phyloP scores from a whole-genome alignment of 1,140 invertebrate species.

The Drosophila tani region DNA sequence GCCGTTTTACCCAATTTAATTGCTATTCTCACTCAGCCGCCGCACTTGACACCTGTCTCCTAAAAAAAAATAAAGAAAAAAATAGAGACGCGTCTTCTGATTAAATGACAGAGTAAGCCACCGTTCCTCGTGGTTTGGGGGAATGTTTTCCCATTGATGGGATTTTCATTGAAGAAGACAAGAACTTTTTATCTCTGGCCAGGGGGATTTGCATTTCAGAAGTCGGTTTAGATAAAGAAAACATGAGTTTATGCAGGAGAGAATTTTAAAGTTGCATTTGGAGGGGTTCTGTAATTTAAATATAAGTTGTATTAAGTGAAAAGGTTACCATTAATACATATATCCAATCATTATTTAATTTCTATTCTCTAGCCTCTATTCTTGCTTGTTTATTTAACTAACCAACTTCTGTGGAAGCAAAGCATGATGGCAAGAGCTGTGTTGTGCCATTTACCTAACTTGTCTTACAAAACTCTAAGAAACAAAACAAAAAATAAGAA shows the following conservation, averaged over 20 bases:
- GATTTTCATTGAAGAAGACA: not conserved
- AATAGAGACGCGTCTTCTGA: conserved; percentile 4
- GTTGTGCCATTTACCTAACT: conserved; percentile 49
- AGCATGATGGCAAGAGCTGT: conserved; percentile 46
- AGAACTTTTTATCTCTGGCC: conserved; percentile 11
- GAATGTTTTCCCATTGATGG: conserved; percentile 2
- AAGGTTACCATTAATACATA: not conserved
- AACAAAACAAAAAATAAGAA: conserved; percentile 23
- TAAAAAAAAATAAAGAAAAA: not conserved
- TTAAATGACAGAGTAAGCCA: conserved; percentile 19
- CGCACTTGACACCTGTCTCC: conserved; percentile 57
- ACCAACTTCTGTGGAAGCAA: conserved; percentile 51
- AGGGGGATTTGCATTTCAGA: conserved; percentile 29
- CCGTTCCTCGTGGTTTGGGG: conserved; percentile 3
- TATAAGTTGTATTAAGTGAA: not conserved
- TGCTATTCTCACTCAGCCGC: conserved; percentile 28
- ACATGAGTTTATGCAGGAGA: not conserved
- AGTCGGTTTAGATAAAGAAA: conserved; percentile 14
- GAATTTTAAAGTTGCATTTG: not conserved
- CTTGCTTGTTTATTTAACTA: conserved; percentile 32
- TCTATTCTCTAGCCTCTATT: too few species aligned
- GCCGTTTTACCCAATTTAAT: conserved; percentile 36
- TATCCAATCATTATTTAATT: not conserved
- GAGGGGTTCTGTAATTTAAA: not conserved
- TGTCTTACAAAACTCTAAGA: conserved; percentile 18